Evolutionary conservation across 2,888 invertebrate species (phyloP).

Genomic region (Ophraella communa): DNA sequence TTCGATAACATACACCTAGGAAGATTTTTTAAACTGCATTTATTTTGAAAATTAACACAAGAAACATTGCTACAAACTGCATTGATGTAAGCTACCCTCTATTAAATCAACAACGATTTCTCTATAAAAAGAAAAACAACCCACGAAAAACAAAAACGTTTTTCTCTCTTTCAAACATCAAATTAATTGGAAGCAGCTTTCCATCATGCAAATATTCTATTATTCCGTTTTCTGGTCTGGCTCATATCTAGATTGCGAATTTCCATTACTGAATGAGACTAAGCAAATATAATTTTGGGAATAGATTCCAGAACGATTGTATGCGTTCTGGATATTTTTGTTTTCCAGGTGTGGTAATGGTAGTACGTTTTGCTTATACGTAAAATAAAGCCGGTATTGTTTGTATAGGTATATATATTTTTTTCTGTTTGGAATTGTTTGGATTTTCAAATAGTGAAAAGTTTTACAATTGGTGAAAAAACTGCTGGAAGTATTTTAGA

Average conservation of each 20-base stretch:
- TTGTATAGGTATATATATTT: too few species aligned
- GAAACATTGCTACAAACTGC: too few species aligned
- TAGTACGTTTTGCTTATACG: background rate
- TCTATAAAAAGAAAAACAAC: background rate
- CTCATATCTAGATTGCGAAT: slow-evolving; percentile 24
- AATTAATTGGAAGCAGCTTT: slow-evolving; percentile 35
- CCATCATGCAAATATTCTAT: slow-evolving; percentile 17
- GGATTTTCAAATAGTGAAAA: slow-evolving; percentile 9
- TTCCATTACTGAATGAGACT: slow-evolving; percentile 36
- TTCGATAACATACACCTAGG: too few species aligned
- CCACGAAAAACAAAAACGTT: background rate
- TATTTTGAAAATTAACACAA: too few species aligned
- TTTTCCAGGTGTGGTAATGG: background rate
- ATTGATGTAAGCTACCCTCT: background rate
- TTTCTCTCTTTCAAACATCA: background rate
- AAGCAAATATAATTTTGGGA: slow-evolving; percentile 34
- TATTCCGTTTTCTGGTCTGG: slow-evolving; percentile 13
- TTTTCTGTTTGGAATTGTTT: slow-evolving; percentile 6
- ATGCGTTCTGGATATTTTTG: slow-evolving; percentile 9
- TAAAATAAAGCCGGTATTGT: background rate
- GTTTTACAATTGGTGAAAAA: background rate
- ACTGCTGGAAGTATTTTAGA: background rate
- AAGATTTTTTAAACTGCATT: too few species aligned
- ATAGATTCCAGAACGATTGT: slow-evolving; percentile 25
- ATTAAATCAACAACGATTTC: background rate